phyloP scores from a whole-genome alignment of 2,888 invertebrate species.

The Dorcus hopei region DNA sequence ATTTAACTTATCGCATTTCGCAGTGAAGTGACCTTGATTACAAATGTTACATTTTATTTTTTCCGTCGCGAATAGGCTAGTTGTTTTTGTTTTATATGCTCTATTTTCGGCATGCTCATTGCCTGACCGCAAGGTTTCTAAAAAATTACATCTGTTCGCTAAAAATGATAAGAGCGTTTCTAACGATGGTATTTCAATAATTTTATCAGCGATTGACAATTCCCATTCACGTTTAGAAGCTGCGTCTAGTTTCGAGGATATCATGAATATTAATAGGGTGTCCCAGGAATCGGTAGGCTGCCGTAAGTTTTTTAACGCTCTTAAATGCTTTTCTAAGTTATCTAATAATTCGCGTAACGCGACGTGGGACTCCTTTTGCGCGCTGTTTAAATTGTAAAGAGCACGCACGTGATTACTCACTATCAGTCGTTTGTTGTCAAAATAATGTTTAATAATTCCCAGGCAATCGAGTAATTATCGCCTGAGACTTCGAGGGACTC shows the following conservation, averaged over 20 bases:
- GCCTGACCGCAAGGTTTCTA: background rate
- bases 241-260: slow-evolving; percentile 4
- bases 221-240: slow-evolving; percentile 5
- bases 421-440: slow-evolving; percentile 1
- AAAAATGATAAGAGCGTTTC: background rate
- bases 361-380: background rate
- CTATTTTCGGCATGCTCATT: background rate
- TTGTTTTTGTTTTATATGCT: too few relatives aligned
- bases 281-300: slow-evolving; percentile 5
- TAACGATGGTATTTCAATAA: background rate
- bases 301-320: background rate
- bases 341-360: background rate
- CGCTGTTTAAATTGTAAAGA: background rate
- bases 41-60: background rate
- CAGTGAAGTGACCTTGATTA: background rate
- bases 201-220: background rate
- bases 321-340: background rate
- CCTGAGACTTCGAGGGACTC: slow-evolving; percentile 3
- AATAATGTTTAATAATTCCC: slow-evolving; percentile 4
- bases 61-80: too few relatives aligned
- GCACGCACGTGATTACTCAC: background rate
- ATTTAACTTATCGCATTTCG: background rate
- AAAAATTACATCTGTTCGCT: slow-evolving; percentile 2
- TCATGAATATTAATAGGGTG: background rate
- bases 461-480: slow-evolving; percentile 2